These are phyloP conservation scores for Palloptera scutellata DNA, from an alignment of 2,888 invertebrate genomes.

Conservation along the genomic window DNA sequence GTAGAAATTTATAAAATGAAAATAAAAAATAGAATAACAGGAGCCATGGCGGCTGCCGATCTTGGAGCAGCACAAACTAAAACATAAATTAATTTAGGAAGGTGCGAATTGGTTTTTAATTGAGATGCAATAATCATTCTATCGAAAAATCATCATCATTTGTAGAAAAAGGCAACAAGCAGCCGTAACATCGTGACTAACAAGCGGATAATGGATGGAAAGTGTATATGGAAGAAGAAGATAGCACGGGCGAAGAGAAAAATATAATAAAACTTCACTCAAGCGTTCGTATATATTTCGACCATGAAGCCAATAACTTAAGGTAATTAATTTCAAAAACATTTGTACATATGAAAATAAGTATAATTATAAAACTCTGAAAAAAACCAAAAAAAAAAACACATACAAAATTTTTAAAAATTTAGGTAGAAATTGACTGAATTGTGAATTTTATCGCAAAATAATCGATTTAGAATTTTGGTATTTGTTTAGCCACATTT, in stretches of 20 bases:
- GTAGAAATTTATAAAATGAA: too few species aligned
- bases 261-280: neutral
- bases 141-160: neutral
- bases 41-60: too few species aligned
- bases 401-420: constrained; percentile 5
- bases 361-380: neutral
- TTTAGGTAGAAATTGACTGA: constrained; percentile 19
- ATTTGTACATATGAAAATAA: neutral
- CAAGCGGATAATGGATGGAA: too few species aligned
- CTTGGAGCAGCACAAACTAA: neutral
- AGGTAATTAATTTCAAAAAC: neutral
- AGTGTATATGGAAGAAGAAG: neutral
- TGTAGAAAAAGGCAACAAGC: too few species aligned
- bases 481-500: neutral
- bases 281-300: constrained; percentile 23
- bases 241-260: neutral
- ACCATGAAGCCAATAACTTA: neutral
- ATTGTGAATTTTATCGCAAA: constrained; percentile 17
- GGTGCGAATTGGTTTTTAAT: constrained; percentile 16
- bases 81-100: neutral
- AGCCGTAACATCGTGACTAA: too few species aligned
- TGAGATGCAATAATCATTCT: neutral
- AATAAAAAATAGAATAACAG: too few species aligned
- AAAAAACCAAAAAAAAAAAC: neutral
- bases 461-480: neutral